phyloP scores from a whole-genome alignment of 2,797 vertebrate genomes.

The Pseudochirops corinnae region DNA sequence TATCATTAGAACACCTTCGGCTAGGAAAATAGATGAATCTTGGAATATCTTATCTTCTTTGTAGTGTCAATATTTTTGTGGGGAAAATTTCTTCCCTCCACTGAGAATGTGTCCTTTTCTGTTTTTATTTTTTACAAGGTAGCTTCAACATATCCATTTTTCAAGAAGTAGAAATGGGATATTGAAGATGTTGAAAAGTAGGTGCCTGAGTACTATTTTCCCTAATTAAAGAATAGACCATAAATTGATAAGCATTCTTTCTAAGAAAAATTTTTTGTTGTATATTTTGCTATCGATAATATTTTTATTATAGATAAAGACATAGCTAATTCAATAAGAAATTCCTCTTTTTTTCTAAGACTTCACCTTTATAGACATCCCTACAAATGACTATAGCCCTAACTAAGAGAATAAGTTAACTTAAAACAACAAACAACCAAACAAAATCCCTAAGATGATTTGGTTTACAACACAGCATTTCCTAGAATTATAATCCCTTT shows the following conservation, averaged over 20 bases:
- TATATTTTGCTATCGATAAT: slow-evolving; percentile 10
- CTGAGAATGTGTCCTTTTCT: neutral
- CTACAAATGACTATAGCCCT: neutral
- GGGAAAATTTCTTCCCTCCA: slow-evolving; percentile 40
- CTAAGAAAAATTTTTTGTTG: slow-evolving; percentile 6
- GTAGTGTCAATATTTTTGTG: slow-evolving; percentile 11
- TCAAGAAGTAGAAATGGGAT: slow-evolving; percentile 23
- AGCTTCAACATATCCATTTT: slow-evolving; percentile 45
- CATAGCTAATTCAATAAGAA: neutral
- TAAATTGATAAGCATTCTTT: neutral
- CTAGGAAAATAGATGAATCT: slow-evolving; percentile 26
- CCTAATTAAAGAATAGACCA: neutral
- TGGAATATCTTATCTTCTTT: slow-evolving; percentile 57
- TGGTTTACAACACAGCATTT: neutral
- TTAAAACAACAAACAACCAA: neutral
- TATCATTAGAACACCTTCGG: neutral
- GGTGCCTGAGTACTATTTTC: neutral
- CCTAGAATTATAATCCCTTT: neutral
- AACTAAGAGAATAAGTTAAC: neutral
- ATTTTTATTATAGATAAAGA: slow-evolving; percentile 34
- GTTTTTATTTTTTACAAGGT: slow-evolving; percentile 19
- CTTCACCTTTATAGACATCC: neutral
- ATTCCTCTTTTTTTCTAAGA: neutral
- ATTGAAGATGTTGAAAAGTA: slow-evolving; percentile 26
- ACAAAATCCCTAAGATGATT: neutral